phyloP scores from a whole-genome alignment of 2,113 vertebrate genomes.

The Coturnix japonica region DNA sequence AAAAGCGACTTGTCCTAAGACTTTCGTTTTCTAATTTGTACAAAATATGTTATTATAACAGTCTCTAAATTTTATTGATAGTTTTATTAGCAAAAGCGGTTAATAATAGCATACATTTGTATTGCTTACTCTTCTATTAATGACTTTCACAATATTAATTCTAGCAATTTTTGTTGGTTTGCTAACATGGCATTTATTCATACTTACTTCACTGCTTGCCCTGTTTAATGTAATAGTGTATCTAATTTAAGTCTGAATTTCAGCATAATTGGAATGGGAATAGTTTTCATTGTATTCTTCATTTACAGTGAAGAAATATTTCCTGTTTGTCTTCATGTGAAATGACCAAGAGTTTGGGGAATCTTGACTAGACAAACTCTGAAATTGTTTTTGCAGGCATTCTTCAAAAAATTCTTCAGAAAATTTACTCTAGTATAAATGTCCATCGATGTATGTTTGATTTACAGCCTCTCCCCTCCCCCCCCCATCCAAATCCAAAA shows the following conservation, averaged over 20 bases:
- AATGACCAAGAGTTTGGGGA: neutral
- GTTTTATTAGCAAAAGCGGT: conserved; percentile 1
- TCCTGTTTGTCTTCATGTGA: neutral
- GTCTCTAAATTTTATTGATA: neutral
- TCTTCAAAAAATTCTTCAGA: neutral
- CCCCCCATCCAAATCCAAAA: too few species aligned
- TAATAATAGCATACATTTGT: conserved; percentile 35
- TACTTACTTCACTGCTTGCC: conserved; percentile 22
- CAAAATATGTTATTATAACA: neutral
- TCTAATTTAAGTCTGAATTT: conserved; percentile 28
- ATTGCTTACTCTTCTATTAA: conserved; percentile 38
- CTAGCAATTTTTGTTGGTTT: neutral
- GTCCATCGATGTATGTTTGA: neutral
- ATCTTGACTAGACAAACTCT: neutral
- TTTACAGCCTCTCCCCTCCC: accelerated
- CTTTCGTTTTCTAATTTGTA: neutral
- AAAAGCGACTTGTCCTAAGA: neutral
- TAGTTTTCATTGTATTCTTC: neutral
- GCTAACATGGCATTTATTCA: conserved; percentile 20
- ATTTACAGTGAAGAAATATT: neutral
- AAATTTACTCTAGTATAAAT: neutral
- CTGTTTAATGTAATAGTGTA: conserved; percentile 1
- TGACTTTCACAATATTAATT: neutral
- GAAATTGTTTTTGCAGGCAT: neutral
- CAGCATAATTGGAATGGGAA: neutral